Percentiles rank a stretch among this genome's conserved stretches.
Conservation (phyloP, 2,113 vertebrate species). For the Hippocampus mohnikei region DNA sequence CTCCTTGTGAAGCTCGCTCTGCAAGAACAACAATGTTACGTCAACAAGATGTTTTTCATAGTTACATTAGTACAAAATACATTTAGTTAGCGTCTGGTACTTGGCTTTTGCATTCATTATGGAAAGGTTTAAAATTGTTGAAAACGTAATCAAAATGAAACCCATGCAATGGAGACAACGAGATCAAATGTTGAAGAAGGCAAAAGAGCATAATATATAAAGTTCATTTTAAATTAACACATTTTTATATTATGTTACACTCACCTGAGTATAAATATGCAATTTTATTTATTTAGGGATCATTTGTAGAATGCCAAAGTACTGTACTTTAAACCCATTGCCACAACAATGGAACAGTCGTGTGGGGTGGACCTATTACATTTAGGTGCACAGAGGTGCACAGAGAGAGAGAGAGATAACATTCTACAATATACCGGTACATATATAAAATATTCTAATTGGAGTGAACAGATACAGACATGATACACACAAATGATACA, state of each 20-base stretch:
- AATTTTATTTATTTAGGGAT: too few species aligned
- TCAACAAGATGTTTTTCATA: neutral
- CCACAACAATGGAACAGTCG: too few species aligned
- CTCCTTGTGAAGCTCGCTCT: constrained; percentile 47
- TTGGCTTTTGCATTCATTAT: neutral
- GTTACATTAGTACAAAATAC: neutral
- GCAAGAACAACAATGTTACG: constrained; percentile 2
- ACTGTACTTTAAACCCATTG: too few species aligned
- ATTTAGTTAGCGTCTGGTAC: neutral
- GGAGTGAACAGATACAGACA: neutral
- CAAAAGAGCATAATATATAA: neutral
- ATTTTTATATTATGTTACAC: too few species aligned
- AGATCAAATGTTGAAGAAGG: neutral
- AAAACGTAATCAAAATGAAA: neutral
- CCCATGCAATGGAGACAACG: neutral
- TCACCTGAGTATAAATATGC: too few species aligned
- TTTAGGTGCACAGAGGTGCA: neutral
- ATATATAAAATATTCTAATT: neutral
- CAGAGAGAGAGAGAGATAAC: too few species aligned
- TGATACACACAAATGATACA: neutral
- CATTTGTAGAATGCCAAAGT: too few species aligned
- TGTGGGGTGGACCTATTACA: too few species aligned
- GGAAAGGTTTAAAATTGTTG: neutral
- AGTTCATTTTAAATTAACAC: neutral
- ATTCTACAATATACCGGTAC: too few species aligned